Evolutionary conservation across 1,140 invertebrate species (phyloP), one percentile per base, ranked within the genome.

Genomic region (Spodoptera litura): DNA sequence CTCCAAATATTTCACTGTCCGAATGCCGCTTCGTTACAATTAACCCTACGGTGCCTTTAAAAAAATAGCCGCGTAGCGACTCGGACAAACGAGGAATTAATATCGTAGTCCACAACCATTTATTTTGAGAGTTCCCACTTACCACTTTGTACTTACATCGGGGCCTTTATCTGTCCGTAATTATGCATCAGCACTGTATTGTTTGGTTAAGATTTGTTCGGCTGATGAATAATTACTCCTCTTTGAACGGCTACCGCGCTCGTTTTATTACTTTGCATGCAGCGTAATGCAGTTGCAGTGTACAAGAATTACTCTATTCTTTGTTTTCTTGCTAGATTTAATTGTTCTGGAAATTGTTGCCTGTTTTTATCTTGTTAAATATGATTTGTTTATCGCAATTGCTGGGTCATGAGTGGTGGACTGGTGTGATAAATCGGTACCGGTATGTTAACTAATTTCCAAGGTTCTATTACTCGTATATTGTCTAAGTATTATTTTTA

Each of bases 51-150:
- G 79, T 86, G 81, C 81, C 72, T 84, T 83, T 83, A 87, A 89
- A 90, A 71, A 90, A 91, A 91, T 89, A 83, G 83, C 89, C 76
- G 80, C 86, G 85, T 81, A 86, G 78, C 79, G 81, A 84, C 81
- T 84, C 87, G 75, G 84, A 93, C 90, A 92, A 92, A 91, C 91
- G 87, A 91, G 87, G 87, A 90, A 93, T 93, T 93, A 92, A 93
- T 91, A 93, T 89, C 78, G 81, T 86, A 86, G 85, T 86, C 84
- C 81, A 78, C 80, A 72, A 84, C 85, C 83, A 91, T 93, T 92
- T 89, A 88, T 89, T 88, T 84, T 71, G 78, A 86, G 83, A 86
- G 83, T 88, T 90, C 85, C 88, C 87, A 89, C 89, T 89, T 89
- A 81, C 87, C 86, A 89, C 86, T 91, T 92, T 91, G 89, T 90